A percentile compares a stretch with the other conserved stretches of the same genome.
These are phyloP conservation scores for Nemopilema nomurai DNA, from an alignment of 30 jellyfish, hydroid and myxozoan species.

Conservation along the genomic window DNA sequence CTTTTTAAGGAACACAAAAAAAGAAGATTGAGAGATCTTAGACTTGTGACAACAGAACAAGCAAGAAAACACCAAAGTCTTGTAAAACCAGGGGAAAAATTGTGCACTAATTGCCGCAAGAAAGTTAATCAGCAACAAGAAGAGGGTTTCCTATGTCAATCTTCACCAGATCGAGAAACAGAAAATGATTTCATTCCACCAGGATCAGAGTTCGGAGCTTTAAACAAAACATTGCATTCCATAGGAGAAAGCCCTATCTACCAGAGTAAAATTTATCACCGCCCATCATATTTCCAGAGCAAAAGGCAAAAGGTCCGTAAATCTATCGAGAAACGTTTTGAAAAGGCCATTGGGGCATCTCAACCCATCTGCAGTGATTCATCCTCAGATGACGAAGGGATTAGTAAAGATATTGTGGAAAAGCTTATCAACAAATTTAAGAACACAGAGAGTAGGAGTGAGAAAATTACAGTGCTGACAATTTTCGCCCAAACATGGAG, in stretches of 20 bases:
- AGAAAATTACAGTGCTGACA: conserved; percentile 30
- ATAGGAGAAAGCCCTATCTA: too few relatives aligned
- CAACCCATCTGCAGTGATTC: too few relatives aligned
- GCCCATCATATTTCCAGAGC: too few relatives aligned
- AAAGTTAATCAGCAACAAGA: neutral
- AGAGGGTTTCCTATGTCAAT: too few relatives aligned
- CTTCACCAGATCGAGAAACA: too few relatives aligned
- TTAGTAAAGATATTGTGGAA: neutral
- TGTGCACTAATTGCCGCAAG: neutral
- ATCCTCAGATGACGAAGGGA: too few relatives aligned
- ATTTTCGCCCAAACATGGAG: conserved; percentile 40
- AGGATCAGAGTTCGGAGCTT: neutral
- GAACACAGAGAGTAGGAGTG: conserved; percentile 16
- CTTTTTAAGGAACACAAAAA: neutral
- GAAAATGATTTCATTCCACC: too few relatives aligned
- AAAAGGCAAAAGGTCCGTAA: too few relatives aligned
- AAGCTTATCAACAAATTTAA: neutral
- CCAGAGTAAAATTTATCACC: too few relatives aligned
- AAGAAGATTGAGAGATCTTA: neutral
- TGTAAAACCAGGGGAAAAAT: neutral
- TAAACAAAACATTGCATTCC: too few relatives aligned
- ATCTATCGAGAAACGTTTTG: too few relatives aligned
- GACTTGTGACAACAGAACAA: neutral
- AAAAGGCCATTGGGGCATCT: too few relatives aligned
- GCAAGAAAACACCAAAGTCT: neutral